Conservation (phyloP, 2,797 vertebrate species). For the Lophius americanus region DNA sequence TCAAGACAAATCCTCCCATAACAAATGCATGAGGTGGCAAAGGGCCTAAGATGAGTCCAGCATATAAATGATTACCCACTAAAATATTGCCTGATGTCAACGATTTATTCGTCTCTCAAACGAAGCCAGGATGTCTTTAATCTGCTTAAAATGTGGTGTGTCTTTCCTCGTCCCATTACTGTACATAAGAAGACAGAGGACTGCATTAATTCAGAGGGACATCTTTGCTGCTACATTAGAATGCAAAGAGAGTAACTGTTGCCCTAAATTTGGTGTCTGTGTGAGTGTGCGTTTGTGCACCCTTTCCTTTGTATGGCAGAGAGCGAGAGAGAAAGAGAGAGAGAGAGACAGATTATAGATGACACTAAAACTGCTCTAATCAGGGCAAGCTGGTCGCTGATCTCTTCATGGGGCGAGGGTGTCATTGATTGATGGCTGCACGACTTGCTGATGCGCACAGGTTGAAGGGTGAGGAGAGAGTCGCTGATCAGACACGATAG, state of each 20-base stretch:
- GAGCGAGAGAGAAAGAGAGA: conserved; percentile 2
- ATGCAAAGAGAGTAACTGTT: conserved; percentile 58
- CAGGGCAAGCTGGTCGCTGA: conserved; percentile 69
- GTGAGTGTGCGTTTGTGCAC: conserved; percentile 9
- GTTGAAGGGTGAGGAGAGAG: conserved; percentile 52
- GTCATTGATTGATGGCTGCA: conserved; percentile 70
- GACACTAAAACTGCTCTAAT: conserved; percentile 69
- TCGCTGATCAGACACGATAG: conserved; percentile 42
- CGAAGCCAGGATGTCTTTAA: conserved; percentile 36
- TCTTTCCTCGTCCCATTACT: conserved; percentile 47
- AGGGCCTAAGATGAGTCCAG: conserved; percentile 31
- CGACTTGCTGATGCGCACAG: conserved; percentile 61
- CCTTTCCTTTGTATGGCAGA: conserved; percentile 11
- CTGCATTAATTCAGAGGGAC: conserved; percentile 56
- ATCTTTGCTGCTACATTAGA: conserved; percentile 50
- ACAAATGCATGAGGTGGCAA: conserved; percentile 36
- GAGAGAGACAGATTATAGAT: conserved; percentile 48
- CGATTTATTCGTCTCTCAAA: conserved; percentile 31
- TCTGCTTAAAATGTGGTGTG: conserved; percentile 32
- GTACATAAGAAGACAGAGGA: conserved; percentile 56
- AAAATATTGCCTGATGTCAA: conserved; percentile 42
- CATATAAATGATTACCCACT: conserved; percentile 46
- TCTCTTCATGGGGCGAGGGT: conserved; percentile 58
- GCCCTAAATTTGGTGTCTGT: conserved; percentile 60
- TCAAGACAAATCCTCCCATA: conserved; percentile 43